Conservation (phyloP, 1,140 invertebrate genomes). For the Rhyzopertha dominica region DNA sequence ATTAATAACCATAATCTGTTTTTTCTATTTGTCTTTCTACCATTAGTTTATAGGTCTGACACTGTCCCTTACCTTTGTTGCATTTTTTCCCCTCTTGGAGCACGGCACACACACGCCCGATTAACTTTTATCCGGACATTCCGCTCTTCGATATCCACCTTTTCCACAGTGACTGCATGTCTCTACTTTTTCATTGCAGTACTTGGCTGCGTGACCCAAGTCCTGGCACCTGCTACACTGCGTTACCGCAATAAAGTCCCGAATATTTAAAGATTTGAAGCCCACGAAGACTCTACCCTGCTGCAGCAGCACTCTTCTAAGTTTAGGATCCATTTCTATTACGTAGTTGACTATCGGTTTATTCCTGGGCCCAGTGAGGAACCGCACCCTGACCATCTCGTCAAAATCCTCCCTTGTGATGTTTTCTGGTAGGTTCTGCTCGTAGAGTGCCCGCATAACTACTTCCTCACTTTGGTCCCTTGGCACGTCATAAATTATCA, state of each 20-base stretch:
- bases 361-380: too few relatives aligned
- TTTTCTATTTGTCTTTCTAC: too few relatives aligned
- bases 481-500: too few relatives aligned
- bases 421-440: too few relatives aligned
- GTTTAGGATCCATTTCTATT: not conserved
- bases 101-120: not conserved
- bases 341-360: too few relatives aligned
- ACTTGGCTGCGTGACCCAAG: not conserved
- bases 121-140: not conserved
- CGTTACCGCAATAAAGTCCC: not conserved
- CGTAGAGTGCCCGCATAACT: too few relatives aligned
- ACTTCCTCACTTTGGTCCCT: too few relatives aligned
- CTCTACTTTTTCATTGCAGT: not conserved
- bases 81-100: not conserved
- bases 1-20: too few relatives aligned
- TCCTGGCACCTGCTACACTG: not conserved
- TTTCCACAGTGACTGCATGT: not conserved
- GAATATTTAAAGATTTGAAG: not conserved
- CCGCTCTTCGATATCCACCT: not conserved
- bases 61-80: too few relatives aligned
- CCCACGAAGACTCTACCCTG: not conserved
- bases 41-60: too few relatives aligned
- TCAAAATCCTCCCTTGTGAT: too few relatives aligned
- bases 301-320: not conserved
- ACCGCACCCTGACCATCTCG: too few relatives aligned